Percentiles rank a stretch among this genome's conserved stretches.
phyloP scores from a whole-genome alignment of 2,113 vertebrate species.

The Bubo bubo region DNA sequence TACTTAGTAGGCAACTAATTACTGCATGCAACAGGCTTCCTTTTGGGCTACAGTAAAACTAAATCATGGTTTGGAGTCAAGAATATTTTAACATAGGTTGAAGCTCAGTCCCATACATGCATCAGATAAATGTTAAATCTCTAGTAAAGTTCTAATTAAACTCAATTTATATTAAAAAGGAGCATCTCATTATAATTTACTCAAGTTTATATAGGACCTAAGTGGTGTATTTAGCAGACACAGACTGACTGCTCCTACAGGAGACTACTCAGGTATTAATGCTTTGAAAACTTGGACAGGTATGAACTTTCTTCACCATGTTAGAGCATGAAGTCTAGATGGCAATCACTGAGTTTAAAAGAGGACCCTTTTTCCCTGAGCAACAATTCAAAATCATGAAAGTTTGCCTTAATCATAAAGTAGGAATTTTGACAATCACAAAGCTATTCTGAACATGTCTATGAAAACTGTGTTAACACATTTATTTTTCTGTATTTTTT shows the following conservation, averaged over 20 bases:
- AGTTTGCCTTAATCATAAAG: background rate
- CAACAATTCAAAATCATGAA: background rate
- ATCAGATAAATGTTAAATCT: background rate
- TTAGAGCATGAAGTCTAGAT: background rate
- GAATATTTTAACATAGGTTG: background rate
- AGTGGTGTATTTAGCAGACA: background rate
- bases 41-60: background rate
- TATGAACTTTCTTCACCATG: background rate
- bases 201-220: background rate
- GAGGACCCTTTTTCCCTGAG: background rate
- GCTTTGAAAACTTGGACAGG: background rate
- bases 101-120: background rate
- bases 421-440: background rate
- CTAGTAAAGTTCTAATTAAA: background rate
- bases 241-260: background rate
- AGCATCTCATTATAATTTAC: background rate
- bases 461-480: background rate
- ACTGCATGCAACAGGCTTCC: background rate
- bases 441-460: background rate
- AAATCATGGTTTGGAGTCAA: background rate
- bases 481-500: background rate
- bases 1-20: background rate
- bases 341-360: background rate
- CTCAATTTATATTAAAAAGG: background rate
- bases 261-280: background rate